Evolutionary conservation across 1,140 invertebrate species (phyloP), one percentile per base, ranked within the genome.

Genomic region (Anastrepha ludens): DNA sequence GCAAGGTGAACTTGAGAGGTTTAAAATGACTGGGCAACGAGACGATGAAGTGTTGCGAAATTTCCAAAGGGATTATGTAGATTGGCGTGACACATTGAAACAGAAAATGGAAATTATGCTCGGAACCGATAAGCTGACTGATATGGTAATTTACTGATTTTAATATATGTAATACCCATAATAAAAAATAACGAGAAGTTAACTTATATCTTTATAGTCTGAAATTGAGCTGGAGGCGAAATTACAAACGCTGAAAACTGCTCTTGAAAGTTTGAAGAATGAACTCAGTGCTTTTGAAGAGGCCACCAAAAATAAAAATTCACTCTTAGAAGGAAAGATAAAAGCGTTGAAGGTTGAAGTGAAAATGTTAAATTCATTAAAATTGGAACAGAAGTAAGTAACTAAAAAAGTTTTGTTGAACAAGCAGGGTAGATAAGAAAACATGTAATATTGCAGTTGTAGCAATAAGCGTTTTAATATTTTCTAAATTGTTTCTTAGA

Each of bases 201-300:
- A 55, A 9, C 17, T 55, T 11, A 17, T 50, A n/a, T 11, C 1
- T 55, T 0, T 58, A 20, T 17, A 81, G 74, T n/a, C 74, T 13
- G 15, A 81, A 29, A 15, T 13, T 7, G 44, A 58, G 7, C 20
- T 81, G 7, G 41, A 9, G 47, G 17, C 17, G 6, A 81, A 81
- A 55, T 2, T 81, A 2, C 13, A 20, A 50, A 55, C 47, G n/a
- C 8, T 50, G 2, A n/a, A 41, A 4, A 29, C 2, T n/a, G 6
- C 7, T 20, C 7, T 47, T 29, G 17, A 29, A 55, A 58, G 55
- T 58, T 7, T 15, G 9, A 8, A 81, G 44, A 55, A 9, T 55
- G 74, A 81, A 29, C 74, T 81, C 8, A 81, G 55, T 58, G 47
- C n/a, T 55, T 8, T 81, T 55, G 74, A 81, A 29, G n/a, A 55